Percentiles rank a stretch among this genome's conserved stretches.
These are phyloP conservation scores for Plodia interpunctella DNA, from an alignment of 1,140 invertebrate species.

Conservation along the genomic window DNA sequence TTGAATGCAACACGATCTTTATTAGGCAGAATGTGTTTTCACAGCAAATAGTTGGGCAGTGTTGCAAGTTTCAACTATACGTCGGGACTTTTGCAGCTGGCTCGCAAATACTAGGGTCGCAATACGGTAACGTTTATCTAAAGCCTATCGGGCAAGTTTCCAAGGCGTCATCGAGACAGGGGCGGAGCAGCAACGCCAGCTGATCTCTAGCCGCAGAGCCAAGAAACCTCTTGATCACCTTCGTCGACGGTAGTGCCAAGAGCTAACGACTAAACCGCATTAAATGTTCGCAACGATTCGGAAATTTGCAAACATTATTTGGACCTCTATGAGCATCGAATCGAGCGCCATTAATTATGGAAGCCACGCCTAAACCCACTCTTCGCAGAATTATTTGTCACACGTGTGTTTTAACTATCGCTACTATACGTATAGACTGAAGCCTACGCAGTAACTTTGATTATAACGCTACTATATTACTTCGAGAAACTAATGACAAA, in stretches of 20 bases:
- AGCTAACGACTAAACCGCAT: conserved; percentile 24
- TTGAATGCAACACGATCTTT: conserved; percentile 20
- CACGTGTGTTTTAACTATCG: background rate
- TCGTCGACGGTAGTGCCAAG: conserved; percentile 42
- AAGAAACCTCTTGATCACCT: conserved; percentile 42
- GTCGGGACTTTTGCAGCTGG: conserved; percentile 1
- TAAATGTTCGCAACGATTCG: background rate
- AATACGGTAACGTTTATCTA: conserved; percentile 54
- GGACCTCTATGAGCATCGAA: background rate
- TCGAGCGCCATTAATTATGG: conserved; percentile 6
- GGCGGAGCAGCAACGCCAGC: conserved; percentile 25
- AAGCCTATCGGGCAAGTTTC: conserved; percentile 62
- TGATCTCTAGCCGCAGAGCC: conserved; percentile 32
- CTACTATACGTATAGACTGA: background rate
- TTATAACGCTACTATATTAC: background rate
- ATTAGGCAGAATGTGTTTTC: conserved; percentile 19
- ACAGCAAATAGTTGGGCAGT: conserved; percentile 13
- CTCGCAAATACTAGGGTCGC: conserved; percentile 24
- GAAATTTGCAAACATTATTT: conserved; percentile 6
- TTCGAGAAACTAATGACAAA: background rate
- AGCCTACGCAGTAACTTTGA: background rate
- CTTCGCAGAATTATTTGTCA: background rate
- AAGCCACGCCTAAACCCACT: background rate
- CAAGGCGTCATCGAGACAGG: conserved; percentile 45
- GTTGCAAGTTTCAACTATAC: background rate